Base-by-base conservation (phyloP, 1,140 invertebrate species). In the Lepidurus apus region DNA sequence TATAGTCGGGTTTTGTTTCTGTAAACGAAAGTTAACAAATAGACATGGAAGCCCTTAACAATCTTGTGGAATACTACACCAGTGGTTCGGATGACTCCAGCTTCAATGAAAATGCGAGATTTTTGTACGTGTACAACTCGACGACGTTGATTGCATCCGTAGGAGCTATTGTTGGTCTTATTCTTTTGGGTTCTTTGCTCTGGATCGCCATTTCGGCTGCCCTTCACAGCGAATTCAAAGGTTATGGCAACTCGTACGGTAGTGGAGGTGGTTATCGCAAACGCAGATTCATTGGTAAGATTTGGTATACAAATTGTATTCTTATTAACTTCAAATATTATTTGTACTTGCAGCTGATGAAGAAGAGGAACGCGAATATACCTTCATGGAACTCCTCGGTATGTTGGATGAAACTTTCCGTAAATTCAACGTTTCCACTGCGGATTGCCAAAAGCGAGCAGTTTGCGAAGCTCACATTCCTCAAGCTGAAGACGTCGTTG, bases 131-230 rank as follows among this genome's bases (percentile, higher is more conserved):
- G 47, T 79, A 79, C 79, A 79, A 79, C 42, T 76, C 79, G 0
- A 79, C 79, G 6, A 79, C 79, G 1, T 75, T 79, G 34, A 79
- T 79, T 24, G 79, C 79, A 65, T 79, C 79, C 24, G 79, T 79
- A 65, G 79, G 79, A 6, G 75, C 74, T 17, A 79, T 79, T 4
- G 79, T 79, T 9, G 79, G 79, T 10, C 44, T 79, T 1, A 74
- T 79, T 43, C 74, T 79, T 24, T 24, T 79, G 26, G 79, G 74
- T 53, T 73, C 79, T 1, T 43, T 79, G 47, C 75, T 79, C 7
- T 79, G 79, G 79, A 79, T 79, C 73, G 75, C 79, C 21, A 44
- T 79, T 17, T 24, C 79, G 8, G 34, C 79, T 42, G 79, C 75
- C 1, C 47, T 76, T 24, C 76, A 76, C 42, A 43, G 42, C 34